Evolutionary conservation across 2,888 invertebrate genomes (phyloP).

Genomic region (Chaetoderma sp.): DNA sequence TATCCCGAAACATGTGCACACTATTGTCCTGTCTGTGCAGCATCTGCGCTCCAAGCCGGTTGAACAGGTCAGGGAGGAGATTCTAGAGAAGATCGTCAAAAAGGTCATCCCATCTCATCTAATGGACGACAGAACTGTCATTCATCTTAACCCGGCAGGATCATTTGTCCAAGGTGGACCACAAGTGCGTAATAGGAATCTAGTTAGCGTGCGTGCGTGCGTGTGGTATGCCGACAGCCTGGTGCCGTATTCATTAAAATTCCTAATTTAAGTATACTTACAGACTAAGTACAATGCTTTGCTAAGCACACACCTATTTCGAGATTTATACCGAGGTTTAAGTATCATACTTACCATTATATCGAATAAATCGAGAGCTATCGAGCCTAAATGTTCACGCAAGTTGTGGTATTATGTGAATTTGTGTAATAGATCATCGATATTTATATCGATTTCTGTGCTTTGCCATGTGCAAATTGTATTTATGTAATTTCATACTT

Average conservation of each 20-base stretch:
- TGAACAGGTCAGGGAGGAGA: slow-evolving; percentile 84
- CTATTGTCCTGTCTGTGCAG: slow-evolving; percentile 95
- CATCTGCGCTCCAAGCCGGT: slow-evolving; percentile 92
- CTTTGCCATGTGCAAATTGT: too few species aligned
- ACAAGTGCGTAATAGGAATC: slow-evolving; percentile 81
- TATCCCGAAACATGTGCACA: slow-evolving; percentile 94
- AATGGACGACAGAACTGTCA: slow-evolving; percentile 88
- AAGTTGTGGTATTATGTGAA: too few species aligned
- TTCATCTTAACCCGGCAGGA: slow-evolving; percentile 97
- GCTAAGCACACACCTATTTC: background rate
- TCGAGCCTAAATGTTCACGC: too few species aligned
- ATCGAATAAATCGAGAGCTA: too few species aligned
- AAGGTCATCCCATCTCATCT: slow-evolving; percentile 89
- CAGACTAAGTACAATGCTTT: background rate
- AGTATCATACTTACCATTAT: too few species aligned
- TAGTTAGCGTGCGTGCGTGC: background rate
- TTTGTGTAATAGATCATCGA: too few species aligned
- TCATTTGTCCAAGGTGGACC: slow-evolving; percentile 96
- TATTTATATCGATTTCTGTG: too few species aligned
- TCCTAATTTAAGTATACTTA: background rate
- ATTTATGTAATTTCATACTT: too few species aligned
- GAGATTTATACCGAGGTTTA: too few species aligned
- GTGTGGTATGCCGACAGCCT: background rate
- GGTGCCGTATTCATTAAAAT: background rate
- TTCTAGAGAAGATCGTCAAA: slow-evolving; percentile 89